Evolutionary conservation across 53 echinoderm and acorn worm species (phyloP).

Genomic region (Echinometra lucunter): DNA sequence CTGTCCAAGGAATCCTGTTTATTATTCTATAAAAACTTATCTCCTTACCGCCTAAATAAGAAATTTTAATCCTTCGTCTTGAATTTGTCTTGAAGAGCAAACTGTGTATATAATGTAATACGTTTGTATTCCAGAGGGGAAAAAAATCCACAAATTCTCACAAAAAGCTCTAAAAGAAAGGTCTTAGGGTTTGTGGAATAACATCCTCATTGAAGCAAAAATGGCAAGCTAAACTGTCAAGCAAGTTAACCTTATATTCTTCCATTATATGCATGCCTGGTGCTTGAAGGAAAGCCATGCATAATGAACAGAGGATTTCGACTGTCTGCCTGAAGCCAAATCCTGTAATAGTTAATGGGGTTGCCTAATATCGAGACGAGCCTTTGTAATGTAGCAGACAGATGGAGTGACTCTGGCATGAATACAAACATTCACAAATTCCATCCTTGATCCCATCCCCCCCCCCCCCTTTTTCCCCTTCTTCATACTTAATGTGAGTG

Average conservation of each 20-base stretch:
- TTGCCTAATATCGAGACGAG: conserved; percentile 25
- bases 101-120: not conserved
- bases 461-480: not conserved
- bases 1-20: too few species aligned
- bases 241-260: not conserved
- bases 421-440: not conserved
- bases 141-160: not conserved
- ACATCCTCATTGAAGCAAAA: not conserved
- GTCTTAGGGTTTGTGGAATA: not conserved
- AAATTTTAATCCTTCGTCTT: too few species aligned
- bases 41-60: too few species aligned
- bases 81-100: not conserved
- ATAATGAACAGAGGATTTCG: not conserved
- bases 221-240: not conserved
- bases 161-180: not conserved
- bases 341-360: conserved; percentile 32
- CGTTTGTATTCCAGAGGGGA: not conserved
- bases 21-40: too few species aligned
- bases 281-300: conserved; percentile 13
- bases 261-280: not conserved
- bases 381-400: conserved; percentile 23
- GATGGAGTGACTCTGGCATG: not conserved
- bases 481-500: not conserved
- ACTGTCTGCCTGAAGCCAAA: not conserved
- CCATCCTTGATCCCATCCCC: not conserved